Evolutionary conservation across 2,797 vertebrate species (phyloP).

Genomic region (Fistularia commersonii): DNA sequence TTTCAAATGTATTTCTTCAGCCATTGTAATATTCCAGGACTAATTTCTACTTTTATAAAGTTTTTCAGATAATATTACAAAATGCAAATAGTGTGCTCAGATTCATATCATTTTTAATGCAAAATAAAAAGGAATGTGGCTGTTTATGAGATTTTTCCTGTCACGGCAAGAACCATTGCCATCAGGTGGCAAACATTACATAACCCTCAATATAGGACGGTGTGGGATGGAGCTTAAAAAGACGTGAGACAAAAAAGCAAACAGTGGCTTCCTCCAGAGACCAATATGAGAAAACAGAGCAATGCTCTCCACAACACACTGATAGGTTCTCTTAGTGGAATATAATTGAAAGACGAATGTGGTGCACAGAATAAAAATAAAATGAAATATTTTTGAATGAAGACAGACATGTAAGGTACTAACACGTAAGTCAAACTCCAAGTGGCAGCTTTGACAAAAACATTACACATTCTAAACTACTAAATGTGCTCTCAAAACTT

Average conservation of each 20-base stretch:
- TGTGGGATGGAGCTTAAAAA: slow-evolving; percentile 52
- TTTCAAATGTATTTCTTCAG: neutral
- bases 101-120: slow-evolving; percentile 37
- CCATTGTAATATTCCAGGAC: slow-evolving; percentile 19
- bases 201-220: slow-evolving; percentile 51
- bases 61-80: slow-evolving; percentile 23
- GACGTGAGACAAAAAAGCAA: slow-evolving; percentile 39
- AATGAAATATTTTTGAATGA: slow-evolving; percentile 10
- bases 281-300: slow-evolving; percentile 32
- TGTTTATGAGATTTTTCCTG: slow-evolving; percentile 53
- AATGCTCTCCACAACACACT: slow-evolving; percentile 18
- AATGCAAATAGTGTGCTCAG: slow-evolving; percentile 31
- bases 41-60: slow-evolving; percentile 37
- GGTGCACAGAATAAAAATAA: slow-evolving; percentile 5
- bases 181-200: slow-evolving; percentile 51
- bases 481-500: neutral
- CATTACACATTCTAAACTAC: neutral
- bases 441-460: slow-evolving; percentile 5
- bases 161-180: slow-evolving; percentile 43
- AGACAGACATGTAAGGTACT: neutral
- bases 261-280: slow-evolving; percentile 44
- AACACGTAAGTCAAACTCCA: slow-evolving; percentile 9
- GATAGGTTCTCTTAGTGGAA: slow-evolving; percentile 23
- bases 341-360: slow-evolving; percentile 33
- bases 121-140: slow-evolving; percentile 37